Evolutionary conservation across 2,113 vertebrate genomes (phyloP).

Genomic region (Empidonax traillii): DNA sequence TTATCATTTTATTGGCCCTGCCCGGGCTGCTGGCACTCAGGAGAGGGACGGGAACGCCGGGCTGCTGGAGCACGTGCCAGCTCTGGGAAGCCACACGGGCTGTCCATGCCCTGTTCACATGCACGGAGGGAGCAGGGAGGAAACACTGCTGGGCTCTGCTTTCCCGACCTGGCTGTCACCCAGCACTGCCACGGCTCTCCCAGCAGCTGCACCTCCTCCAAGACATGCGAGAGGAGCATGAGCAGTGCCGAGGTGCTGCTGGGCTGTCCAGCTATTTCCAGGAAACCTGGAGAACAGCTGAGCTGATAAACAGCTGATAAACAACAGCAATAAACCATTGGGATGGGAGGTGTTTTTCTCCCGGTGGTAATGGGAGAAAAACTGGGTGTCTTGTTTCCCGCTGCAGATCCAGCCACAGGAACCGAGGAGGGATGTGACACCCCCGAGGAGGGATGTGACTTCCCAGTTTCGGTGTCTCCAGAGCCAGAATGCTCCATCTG

Average conservation of each 20-base stretch:
- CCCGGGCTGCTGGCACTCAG: rapidly evolving
- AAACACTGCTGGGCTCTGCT: not conserved
- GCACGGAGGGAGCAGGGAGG: not conserved
- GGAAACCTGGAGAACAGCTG: not conserved
- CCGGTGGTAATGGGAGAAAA: not conserved
- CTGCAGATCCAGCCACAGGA: not conserved
- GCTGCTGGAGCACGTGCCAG: not conserved
- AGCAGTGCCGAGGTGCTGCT: not conserved
- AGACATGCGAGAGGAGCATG: not conserved
- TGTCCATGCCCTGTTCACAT: not conserved
- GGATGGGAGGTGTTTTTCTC: not conserved
- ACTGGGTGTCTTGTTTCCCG: rapidly evolving
- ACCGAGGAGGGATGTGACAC: too few relatives aligned
- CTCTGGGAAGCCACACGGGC: not conserved
- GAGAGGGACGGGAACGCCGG: not conserved
- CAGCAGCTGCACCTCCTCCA: not conserved
- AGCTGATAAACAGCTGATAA: not conserved
- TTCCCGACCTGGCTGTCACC: not conserved
- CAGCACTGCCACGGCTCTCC: not conserved
- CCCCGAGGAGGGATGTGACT: not conserved
- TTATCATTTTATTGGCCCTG: rapidly evolving
- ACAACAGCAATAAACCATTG: not conserved
- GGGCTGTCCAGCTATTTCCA: not conserved
- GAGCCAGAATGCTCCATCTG: not conserved
- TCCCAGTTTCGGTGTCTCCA: rapidly evolving